Evolutionary conservation across 2,113 vertebrate genomes (phyloP).

Genomic region (Perca fluviatilis): DNA sequence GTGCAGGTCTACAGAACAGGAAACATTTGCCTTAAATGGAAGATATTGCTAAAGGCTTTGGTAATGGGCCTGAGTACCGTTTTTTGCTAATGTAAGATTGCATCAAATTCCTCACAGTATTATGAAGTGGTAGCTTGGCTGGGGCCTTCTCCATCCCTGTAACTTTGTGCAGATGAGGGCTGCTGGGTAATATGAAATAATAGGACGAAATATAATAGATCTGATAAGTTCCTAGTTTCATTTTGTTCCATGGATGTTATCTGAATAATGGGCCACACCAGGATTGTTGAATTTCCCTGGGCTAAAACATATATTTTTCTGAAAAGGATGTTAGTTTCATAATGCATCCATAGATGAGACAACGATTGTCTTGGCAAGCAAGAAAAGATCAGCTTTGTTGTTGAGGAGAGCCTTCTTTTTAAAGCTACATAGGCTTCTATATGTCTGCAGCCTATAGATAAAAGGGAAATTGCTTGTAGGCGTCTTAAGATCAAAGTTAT

Average conservation of each 20-base stretch:
- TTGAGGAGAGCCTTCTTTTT: not conserved
- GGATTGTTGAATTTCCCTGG: not conserved
- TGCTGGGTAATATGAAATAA: slow-evolving; percentile 16
- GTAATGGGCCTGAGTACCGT: not conserved
- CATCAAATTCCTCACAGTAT: slow-evolving; percentile 4
- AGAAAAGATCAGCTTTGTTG: not conserved
- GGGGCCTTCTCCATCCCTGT: not conserved
- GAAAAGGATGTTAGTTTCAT: slow-evolving; percentile 4
- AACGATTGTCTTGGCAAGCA: not conserved
- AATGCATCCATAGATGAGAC: not conserved
- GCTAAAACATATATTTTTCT: not conserved
- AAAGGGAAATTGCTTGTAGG: not conserved
- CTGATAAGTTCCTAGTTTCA: slow-evolving; percentile 41
- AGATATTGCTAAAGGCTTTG: not conserved
- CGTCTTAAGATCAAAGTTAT: not conserved
- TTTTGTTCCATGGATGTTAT: slow-evolving; percentile 49
- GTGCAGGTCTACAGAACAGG: not conserved
- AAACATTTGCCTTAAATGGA: not conserved
- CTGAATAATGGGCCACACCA: slow-evolving; percentile 9
- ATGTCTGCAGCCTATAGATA: not conserved
- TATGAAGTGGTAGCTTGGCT: not conserved
- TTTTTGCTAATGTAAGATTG: not conserved
- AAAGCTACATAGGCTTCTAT: not conserved
- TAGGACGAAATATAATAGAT: not conserved
- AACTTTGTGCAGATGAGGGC: slow-evolving; percentile 6